Evolutionary conservation across 2,113 vertebrate species (phyloP), one percentile per base, ranked within the genome.

Genomic region (Empidonax traillii): DNA sequence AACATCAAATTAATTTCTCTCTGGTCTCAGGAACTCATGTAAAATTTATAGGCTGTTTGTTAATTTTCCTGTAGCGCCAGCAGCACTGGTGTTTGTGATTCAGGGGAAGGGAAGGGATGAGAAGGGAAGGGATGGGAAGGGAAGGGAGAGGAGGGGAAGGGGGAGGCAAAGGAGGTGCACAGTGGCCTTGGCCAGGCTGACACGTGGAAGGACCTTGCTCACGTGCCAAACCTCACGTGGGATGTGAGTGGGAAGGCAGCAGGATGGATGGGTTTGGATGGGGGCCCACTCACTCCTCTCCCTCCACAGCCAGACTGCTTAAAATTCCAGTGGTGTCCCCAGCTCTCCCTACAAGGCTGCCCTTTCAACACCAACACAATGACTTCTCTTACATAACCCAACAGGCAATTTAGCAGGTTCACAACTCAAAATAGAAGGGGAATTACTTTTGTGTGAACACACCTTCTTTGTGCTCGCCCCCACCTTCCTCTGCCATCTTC

Each of bases 1-100:
- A 97, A 97, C 96, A 97, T 96, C 97, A 97, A 96, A 97, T 98
- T 98, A 98, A 97, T 98, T 97, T 98, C 95, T 97, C 87, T 83
- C 96, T 87, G 44, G 92, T 97, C 89, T 96, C 49, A 5, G 89
- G 81, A 96, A 87, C 97, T 98, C 97, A 98, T 98, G 97, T 96
- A 98, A 98, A 98, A 98, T 97, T 95, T 97, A 98, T 97, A 81
- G 93, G 94, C 90, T 97, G 97, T 89, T 97, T 97, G 97, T 97
- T 97, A 97, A 98, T 97, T 98, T 97, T 97, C 86, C 97, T 96
- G 93, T 94, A 96, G 94, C 14, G 93, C 94, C 92, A 66, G 95
- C 96, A 95, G 94, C 96, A 31, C 5, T 72, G 58, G 82, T 24
- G 71, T 41, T 74, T 65, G 91, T 22, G 68, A 89, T 71, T 52